These are phyloP conservation scores for Diplodus puntazzo DNA, from an alignment of 2,797 vertebrate species.

Conservation along the genomic window DNA sequence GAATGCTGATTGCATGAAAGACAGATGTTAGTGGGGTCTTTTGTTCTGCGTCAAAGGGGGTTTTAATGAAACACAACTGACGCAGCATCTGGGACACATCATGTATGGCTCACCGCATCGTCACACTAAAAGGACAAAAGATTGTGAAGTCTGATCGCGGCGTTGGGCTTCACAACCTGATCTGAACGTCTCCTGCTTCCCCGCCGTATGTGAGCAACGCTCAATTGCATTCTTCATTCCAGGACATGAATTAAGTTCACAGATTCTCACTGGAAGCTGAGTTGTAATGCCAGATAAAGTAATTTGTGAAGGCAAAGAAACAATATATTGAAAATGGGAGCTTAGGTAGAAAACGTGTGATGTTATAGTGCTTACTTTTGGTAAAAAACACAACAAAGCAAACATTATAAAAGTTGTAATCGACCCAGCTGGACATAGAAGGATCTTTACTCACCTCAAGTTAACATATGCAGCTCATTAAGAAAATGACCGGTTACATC, in stretches of 20 bases:
- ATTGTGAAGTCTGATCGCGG: background rate
- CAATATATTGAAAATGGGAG: background rate
- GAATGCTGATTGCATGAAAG: too few species aligned
- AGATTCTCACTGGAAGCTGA: background rate
- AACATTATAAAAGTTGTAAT: background rate
- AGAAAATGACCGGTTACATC: background rate
- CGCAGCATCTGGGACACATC: too few species aligned
- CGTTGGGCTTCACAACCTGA: background rate
- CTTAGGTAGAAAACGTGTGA: background rate
- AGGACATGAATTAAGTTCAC: background rate
- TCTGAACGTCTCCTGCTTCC: background rate
- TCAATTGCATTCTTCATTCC: background rate
- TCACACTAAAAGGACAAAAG: background rate
- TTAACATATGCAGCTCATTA: conserved; percentile 1
- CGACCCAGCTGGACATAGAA: background rate
- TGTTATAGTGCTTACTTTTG: background rate
- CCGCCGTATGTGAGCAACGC: background rate
- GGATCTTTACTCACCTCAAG: background rate
- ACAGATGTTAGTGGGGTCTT: too few species aligned
- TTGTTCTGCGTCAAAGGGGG: too few species aligned
- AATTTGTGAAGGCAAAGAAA: background rate
- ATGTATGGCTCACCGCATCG: background rate
- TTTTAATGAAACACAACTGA: too few species aligned
- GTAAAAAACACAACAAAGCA: background rate
- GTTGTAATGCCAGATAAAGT: background rate